phyloP scores from a whole-genome alignment of 1,140 invertebrate genomes.

The Sipha flava region DNA sequence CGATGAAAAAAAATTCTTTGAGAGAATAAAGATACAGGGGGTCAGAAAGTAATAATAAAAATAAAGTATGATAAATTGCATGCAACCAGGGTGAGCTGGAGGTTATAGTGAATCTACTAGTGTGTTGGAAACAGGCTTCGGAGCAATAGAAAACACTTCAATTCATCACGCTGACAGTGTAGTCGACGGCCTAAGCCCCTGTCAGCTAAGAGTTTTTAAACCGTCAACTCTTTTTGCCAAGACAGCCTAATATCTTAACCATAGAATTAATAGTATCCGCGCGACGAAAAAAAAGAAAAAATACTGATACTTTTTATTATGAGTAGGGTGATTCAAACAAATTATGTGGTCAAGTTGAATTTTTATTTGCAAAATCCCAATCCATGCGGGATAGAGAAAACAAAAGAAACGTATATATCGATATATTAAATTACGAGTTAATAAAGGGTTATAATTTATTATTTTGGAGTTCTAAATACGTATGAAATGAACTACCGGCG shows the following conservation, averaged over 20 bases:
- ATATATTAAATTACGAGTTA: no score
- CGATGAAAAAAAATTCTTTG: background rate
- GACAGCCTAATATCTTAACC: slow-evolving; percentile 28
- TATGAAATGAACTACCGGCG: no score
- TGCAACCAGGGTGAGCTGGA: background rate
- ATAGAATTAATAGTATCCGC: slow-evolving; percentile 8
- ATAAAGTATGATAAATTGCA: slow-evolving; percentile 33
- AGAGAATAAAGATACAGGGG: background rate
- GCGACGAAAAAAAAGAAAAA: background rate
- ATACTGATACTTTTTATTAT: background rate
- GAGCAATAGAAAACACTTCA: slow-evolving; percentile 27
- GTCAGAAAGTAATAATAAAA: slow-evolving; percentile 31
- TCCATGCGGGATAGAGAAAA: no score
- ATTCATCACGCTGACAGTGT: slow-evolving; percentile 24
- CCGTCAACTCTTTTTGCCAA: slow-evolving; percentile 15
- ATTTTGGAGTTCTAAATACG: no score
- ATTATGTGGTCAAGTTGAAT: background rate
- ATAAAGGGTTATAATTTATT: no score
- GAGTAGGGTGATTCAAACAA: background rate
- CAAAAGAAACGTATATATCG: no score
- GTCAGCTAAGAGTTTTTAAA: slow-evolving; percentile 28
- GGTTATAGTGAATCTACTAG: slow-evolving; percentile 31
- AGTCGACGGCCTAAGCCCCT: slow-evolving; percentile 10
- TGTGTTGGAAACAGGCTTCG: slow-evolving; percentile 16
- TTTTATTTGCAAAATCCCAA: no score